Base-by-base conservation (phyloP, 2,797 vertebrate genomes). In the Paramormyrops hopkinsi region DNA sequence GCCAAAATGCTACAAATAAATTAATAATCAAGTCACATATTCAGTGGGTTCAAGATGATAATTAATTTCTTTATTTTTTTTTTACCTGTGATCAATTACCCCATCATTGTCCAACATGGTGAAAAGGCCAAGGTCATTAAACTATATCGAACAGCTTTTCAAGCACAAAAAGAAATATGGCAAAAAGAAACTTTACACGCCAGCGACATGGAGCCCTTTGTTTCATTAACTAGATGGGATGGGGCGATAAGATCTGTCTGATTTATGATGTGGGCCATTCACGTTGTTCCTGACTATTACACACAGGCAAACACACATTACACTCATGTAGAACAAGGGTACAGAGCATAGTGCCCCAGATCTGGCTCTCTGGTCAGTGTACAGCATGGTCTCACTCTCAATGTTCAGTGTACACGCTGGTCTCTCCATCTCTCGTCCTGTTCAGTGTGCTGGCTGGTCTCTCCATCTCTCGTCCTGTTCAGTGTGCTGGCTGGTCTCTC, bases 151-250 rank as follows among this genome's bases (percentile, higher is more conserved):
- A 46, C 41, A n/a, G 73, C 4, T 79, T 76, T 76, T 79, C 7
- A 44, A 79, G 19, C 14, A 79, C 37, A n/a, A 79, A 79, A 44
- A 41, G 37, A 79, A 79, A 79, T 79, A 79, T n/a, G 19, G 73
- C 37, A 44, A 46, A 46, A 44, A 79, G 41, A 79, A 79, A 73
- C 65, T 73, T 73, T 79, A 44, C 2, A 44, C 7, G 33, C 11
- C 73, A 44, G 73, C 0, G 73, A 79, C 37, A 44, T 44, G 7
- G 41, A 46, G 14, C 73, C 48, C 50, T 86, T 86, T 86, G 83
- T 53, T 86, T 86, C 83, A 29, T 86, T 51, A 29, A 22, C 50
- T 86, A 92, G 90, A 92, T 93, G 83, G 90, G 91, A 92, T 90
- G 91, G 53, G 54, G 88, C 89, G 88, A 87, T 92, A 90, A 89